Evolutionary conservation across 2,113 vertebrate genomes (phyloP), one percentile per base, ranked within the genome.

Genomic region (Macrotus californicus): DNA sequence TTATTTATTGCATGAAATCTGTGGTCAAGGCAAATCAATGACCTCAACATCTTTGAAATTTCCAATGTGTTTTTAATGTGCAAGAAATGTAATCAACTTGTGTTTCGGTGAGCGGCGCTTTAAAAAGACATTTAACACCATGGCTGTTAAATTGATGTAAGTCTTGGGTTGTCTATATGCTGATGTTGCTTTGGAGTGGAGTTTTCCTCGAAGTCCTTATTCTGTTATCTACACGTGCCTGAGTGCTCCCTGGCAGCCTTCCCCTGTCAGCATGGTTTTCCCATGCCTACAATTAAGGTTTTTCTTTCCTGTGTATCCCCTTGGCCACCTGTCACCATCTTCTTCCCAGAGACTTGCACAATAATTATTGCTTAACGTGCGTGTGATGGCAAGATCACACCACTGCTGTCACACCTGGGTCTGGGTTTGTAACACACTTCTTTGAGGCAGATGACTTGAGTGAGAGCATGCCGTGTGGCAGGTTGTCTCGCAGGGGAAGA

Each of bases 81-180:
- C 93, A 83, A 86, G 84, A 84, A 96, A 94, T 70, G 52, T 95
- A 97, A 79, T 96, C 93, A 95, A 93, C 67, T 87, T 96, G 90
- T 96, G 80, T 97, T 98, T 97, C 95, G 90, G 67, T 95, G 97
- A 97, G 93, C 50, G 77, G 98, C 97, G 98, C 98, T 97, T 98
- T 97, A 97, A 95, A 96, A 97, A 96, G 97, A 98, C 79, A 87
- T 97, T 98, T 96, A 97, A 97, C 95, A 95, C 92, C 93, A 94
- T 96, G 97, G 97, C 92, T 69, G 92, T 96, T 93, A 96, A 96
- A 91, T 95, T 75, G 95, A 54, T 91, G 36, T 92, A 95, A 97
- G 96, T 77, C 76, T 91, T 73, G 80, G 84, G 89, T 94, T 94
- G 94, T 96, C 94, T 96, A 96, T 77, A 91, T 59, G 46, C 54